Base-by-base conservation (phyloP, 2,888 invertebrate species). In the Mythimna impura region DNA sequence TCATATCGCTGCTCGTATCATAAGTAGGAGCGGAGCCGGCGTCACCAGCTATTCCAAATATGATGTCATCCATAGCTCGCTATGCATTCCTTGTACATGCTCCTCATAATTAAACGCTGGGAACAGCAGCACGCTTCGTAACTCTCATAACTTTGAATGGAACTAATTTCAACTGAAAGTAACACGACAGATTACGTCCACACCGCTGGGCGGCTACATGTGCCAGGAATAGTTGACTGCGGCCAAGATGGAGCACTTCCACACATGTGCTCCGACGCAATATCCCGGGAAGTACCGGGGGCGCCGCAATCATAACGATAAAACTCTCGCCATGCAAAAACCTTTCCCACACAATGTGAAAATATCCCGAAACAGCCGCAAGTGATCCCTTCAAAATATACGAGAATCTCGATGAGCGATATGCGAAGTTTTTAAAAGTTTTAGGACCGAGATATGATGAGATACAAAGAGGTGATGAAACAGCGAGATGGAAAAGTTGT, bases 361-460 rank as follows among this genome's bases (percentile, higher is more conserved):
- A 75, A 81, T 74, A 64, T 30, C 66, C 73, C 57, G 10, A 64
- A 72, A 79, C 62, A 61, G 74, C 69, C 78, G 67, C 84, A 63
- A 73, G 69, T 63, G 69, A 67, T 62, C 68, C 43, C 64, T 54
- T 61, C 62, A 78, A 68, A 80, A 69, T 76, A 82, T 73, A 73
- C 68, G 66, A 66, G 62, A 73, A 50, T 57, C 76, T 66, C 58
- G 81, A 78, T 73, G 73, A 81, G 74, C 76, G 76, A 73, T 78
- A 79, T 69, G 73, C 62, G 71, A 77, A 77, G 68, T 82, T 86
- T 83, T 66, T 30, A 76, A 84, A 85, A 82, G 75, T 86, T 84
- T 77, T 55, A 76, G 68, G 67, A 69, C 71, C 67, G 69, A 78
- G 72, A 74, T 77, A 77, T 86, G 70, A 81, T 82, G 83, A 79